Evolutionary conservation across 35 echinoderm and acorn worm genomes (phyloP), one percentile per base, ranked within the genome.

Genomic region (Diadema setosum): DNA sequence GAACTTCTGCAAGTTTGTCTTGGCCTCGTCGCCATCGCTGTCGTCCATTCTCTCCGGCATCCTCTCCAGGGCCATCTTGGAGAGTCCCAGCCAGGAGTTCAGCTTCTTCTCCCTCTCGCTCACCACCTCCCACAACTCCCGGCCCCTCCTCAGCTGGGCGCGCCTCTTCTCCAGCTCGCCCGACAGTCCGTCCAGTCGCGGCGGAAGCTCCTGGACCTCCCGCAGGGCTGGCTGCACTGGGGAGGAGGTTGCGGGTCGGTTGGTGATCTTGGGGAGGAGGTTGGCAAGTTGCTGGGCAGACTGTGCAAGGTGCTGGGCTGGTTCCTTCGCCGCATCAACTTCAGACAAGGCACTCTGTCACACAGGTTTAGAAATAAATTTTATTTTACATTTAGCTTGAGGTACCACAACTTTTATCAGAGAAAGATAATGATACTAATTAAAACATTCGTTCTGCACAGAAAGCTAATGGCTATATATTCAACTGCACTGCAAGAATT

Each of bases 1-100:
- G 55, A 92, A 92, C 65, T 92, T 42, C 14, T 92, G 70, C 42
- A 92, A 75, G 32, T 86, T 81, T 5, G 49, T 15, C 44, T 92
- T 57, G 31, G 65, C 58, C n/a, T 78, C 65, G 48, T 86, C 90
- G 32, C 55, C 48, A 26, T 78, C 35, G 25, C 73, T 78, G 25
- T 90, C 88, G 26, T 61, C 88, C 88, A 90, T 90, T 37, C 29
- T 59, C 2, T 41, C 39, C 21, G 88, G 81, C 35, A 73, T 64
- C 81, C 57, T 26, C 58, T 90, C 80, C 24, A 90, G 61, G 49
- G 61, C 45, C 39, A 65, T 33, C 88, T 83, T 60, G 6, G 81
- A 82, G 15, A 36, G 56, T 23, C 88, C 88, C 3, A 90, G 41
- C 88, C 88, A 90, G 15, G 81, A 74, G 16, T 82, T 55, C 16